Conservation (phyloP, 2,113 vertebrate species). For the Dipodomys stephensi region DNA sequence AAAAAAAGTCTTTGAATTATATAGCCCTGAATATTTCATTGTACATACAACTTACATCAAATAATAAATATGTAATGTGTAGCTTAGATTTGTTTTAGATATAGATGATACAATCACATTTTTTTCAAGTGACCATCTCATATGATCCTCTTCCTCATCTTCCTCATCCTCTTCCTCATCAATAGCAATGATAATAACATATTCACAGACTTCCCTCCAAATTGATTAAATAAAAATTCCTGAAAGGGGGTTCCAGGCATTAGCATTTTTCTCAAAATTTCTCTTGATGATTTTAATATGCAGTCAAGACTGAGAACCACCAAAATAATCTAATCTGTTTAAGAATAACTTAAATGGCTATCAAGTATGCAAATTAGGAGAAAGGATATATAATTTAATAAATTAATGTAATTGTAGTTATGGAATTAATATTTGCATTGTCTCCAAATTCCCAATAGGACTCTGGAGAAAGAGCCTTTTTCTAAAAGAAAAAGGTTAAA, state of each 20-base stretch:
- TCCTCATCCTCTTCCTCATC: not conserved
- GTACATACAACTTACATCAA: not conserved
- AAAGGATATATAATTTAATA: conserved; percentile 13
- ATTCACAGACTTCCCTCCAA: not conserved
- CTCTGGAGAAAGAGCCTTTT: not conserved
- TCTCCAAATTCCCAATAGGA: not conserved
- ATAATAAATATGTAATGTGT: not conserved
- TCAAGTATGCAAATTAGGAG: not conserved
- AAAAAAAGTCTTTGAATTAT: conserved; percentile 16
- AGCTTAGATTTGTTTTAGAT: not conserved
- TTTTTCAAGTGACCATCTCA: not conserved
- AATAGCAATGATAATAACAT: not conserved
- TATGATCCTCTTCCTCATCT: not conserved
- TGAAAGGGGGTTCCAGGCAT: not conserved
- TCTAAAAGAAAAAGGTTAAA: not conserved
- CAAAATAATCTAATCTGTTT: not conserved
- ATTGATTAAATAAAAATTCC: not conserved
- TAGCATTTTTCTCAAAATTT: not conserved
- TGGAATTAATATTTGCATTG: not conserved
- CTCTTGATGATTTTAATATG: not conserved
- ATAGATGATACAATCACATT: not conserved
- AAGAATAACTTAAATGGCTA: not conserved
- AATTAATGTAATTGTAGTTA: not conserved
- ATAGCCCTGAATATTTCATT: not conserved
- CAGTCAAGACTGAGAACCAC: not conserved